Evolutionary conservation across 2,888 invertebrate species (phyloP).

Genomic region (Dicyrtomina minuta): DNA sequence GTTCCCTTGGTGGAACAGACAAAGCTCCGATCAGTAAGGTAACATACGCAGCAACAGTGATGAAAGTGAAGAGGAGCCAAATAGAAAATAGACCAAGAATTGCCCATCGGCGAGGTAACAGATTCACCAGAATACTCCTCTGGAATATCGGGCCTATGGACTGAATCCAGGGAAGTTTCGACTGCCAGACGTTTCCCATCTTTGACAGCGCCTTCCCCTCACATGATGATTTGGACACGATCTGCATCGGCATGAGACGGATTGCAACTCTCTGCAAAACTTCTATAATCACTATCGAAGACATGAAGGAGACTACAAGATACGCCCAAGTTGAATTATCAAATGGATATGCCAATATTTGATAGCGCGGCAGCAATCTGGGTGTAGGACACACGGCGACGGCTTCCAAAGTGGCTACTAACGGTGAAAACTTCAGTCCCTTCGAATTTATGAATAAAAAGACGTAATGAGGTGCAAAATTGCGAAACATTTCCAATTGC

Average conservation of each 20-base stretch:
- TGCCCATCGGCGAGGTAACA: too few relatives aligned
- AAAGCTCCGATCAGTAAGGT: not conserved
- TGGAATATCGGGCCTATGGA: not conserved
- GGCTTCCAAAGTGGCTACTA: not conserved
- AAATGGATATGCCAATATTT: conserved; percentile 6
- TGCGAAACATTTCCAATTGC: not conserved
- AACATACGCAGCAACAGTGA: not conserved
- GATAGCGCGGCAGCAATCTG: not conserved
- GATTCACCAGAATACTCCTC: not conserved
- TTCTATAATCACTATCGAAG: not conserved
- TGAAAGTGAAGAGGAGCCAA: conserved; percentile 5
- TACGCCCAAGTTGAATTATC: not conserved
- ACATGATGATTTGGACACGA: too few relatives aligned
- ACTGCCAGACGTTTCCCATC: not conserved
- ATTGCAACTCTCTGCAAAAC: not conserved
- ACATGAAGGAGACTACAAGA: not conserved
- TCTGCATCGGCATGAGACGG: not conserved
- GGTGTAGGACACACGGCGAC: not conserved
- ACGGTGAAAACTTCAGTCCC: conserved; percentile 7
- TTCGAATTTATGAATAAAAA: not conserved
- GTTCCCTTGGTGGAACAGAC: not conserved
- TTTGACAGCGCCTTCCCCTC: not conserved
- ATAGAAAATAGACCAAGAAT: too few relatives aligned
- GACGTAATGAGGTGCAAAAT: not conserved
- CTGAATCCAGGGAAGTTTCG: too few relatives aligned